Base-by-base conservation (phyloP, 2,888 invertebrate genomes). In the Caenorhabditis sulstoni region DNA sequence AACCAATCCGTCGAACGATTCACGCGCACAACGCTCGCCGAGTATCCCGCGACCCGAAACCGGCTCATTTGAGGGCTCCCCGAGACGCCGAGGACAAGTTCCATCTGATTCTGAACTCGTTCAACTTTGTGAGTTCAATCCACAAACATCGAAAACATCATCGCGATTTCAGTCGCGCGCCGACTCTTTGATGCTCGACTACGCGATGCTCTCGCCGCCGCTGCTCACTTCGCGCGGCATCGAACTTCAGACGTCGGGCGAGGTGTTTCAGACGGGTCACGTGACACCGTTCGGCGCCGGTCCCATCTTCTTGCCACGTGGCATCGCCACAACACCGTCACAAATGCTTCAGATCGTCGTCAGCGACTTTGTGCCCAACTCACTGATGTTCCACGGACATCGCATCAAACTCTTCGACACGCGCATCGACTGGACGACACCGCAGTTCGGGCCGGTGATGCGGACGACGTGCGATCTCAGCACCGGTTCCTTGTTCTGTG, bases 371-470 rank as follows among this genome's bases (percentile, higher is more conserved):
- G 87, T 89, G 37, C 86, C 88, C 8, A 89, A 89, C 62, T 83
- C 87, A 7, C 65, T 89, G 3, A 84, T 89, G 85, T 89, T 86
- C 75, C 89, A 89, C 57, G 89, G 89, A n/a, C 89, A 89, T 73
- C 82, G 87, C 11, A 85, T 85, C 45, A 87, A 87, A 41, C 78
- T 89, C 12, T 89, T 89, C 82, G 87, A 89, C 77, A 89, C 89
- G 8, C 77, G 87, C 18, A 84, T 89, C 52, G 89, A 90, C 64
- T 86, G 88, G 20, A 83, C 70, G 7, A 90, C 89, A 7, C 88
- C 89, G 47, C 88, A 89, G 58, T 86, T 89, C 55, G 89, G 89
- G 12, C 81, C 89, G 11, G 86, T 89, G n/a, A 89, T 89, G 89
- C 79, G 86, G 49, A 89, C 89, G 1, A 82, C 87, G 8, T 88